A percentile compares a stretch with the other conserved stretches of the same genome.
These are phyloP conservation scores for Myotis davidii DNA, from an alignment of 2,113 vertebrate genomes.

Conservation along the genomic window DNA sequence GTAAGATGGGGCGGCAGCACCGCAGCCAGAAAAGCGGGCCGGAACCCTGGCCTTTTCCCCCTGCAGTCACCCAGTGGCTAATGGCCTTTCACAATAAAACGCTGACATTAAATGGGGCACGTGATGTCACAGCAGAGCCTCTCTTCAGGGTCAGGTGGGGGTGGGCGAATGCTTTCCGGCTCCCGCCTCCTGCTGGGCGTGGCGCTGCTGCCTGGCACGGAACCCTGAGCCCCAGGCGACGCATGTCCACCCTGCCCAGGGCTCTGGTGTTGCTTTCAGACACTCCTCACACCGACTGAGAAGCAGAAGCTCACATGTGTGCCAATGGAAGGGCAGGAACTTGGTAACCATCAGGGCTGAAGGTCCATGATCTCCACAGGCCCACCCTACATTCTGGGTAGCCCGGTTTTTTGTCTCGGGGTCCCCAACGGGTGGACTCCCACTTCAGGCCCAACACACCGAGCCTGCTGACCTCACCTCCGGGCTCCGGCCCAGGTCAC, in stretches of 20 bases:
- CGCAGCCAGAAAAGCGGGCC: neutral
- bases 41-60: no score
- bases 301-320: neutral
- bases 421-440: neutral
- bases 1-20: no score
- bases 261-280: neutral
- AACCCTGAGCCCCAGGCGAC: conserved; percentile 55
- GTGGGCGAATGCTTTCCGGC: conserved; percentile 68
- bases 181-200: conserved; percentile 63
- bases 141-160: conserved; percentile 74
- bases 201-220: conserved; percentile 68
- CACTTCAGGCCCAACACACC: rapidly evolving
- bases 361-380: rapidly evolving
- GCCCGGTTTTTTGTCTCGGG: neutral
- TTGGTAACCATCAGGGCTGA: neutral
- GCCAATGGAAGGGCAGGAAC: neutral
- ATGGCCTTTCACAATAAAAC: conserved; percentile 79
- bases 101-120: conserved; percentile 69
- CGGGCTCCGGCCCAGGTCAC: neutral
- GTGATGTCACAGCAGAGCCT: conserved; percentile 71
- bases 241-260: conserved; percentile 66
- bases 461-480: neutral
- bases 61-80: conserved; percentile 30
- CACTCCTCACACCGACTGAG: neutral
- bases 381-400: neutral